These are phyloP conservation scores for Galemys pyrenaicus DNA, from an alignment of 2,113 vertebrate species.

Conservation along the genomic window DNA sequence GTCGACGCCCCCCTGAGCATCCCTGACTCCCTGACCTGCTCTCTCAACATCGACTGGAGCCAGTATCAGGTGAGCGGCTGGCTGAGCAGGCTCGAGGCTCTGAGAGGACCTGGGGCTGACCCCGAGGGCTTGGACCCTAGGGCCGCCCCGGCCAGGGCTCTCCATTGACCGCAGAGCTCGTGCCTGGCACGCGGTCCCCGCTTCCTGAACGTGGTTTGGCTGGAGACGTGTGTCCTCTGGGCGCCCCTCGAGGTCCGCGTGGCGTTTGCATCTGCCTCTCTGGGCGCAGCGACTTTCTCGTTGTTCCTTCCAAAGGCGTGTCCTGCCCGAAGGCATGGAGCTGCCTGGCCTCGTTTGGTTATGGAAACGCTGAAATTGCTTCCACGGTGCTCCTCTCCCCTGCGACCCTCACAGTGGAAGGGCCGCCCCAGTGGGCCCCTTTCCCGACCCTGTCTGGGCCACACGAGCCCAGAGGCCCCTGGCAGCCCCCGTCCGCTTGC, in stretches of 20 bases:
- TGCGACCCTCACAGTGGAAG: background rate
- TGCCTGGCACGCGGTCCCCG: too few species aligned
- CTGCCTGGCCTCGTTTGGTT: constrained; percentile 64
- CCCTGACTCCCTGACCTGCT: constrained; percentile 91
- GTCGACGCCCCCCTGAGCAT: constrained; percentile 98
- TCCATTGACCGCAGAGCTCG: too few species aligned
- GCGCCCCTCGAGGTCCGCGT: constrained; percentile 27
- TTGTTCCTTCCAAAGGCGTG: constrained; percentile 48
- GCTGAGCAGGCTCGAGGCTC: background rate
- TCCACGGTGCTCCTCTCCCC: background rate
- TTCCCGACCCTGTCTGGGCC: background rate
- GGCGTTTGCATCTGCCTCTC: background rate
- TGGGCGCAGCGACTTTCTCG: background rate
- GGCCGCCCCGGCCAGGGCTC: background rate
- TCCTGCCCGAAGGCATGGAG: background rate
- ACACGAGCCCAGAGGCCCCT: background rate
- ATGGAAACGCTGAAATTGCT: constrained; percentile 43
- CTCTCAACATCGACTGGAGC: constrained; percentile 97
- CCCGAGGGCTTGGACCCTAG: background rate
- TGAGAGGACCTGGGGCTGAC: background rate
- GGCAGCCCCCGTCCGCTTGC: background rate
- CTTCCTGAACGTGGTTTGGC: constrained; percentile 16
- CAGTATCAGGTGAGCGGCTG: constrained; percentile 93
- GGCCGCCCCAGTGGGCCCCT: background rate
- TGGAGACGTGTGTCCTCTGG: constrained; percentile 26